These are phyloP conservation scores for Trichonephila inaurata DNA, from an alignment of 1,140 invertebrate species.

Conservation along the genomic window DNA sequence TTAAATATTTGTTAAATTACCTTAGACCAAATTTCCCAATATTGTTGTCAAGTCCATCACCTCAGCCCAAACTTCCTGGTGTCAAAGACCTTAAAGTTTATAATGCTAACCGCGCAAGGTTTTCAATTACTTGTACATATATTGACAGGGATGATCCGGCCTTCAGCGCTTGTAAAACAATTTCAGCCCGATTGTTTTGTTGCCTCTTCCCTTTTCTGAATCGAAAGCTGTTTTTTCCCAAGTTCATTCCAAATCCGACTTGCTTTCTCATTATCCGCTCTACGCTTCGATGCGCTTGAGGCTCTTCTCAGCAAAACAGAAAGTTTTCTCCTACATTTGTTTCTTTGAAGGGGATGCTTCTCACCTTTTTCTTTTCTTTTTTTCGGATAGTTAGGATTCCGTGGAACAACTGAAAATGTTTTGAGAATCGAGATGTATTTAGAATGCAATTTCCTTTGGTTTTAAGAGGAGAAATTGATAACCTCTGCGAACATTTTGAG, in stretches of 20 bases:
- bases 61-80: neutral
- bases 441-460: too few relatives aligned
- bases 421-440: too few relatives aligned
- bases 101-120: neutral
- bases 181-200: neutral
- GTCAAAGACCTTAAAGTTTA: constrained; percentile 22
- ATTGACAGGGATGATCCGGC: neutral
- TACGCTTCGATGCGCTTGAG: neutral
- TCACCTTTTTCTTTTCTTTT: too few relatives aligned
- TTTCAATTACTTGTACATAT: neutral
- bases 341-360: too few relatives aligned
- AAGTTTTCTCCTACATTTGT: neutral
- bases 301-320: neutral
- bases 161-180: neutral
- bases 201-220: neutral
- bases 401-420: too few relatives aligned
- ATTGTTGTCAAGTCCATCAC: neutral
- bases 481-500: too few relatives aligned
- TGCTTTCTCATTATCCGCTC: neutral
- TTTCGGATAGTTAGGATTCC: too few relatives aligned
- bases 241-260: neutral
- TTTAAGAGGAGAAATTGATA: too few relatives aligned
- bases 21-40: neutral
- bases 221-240: neutral
- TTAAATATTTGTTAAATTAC: neutral